Conservation (phyloP, 2,888 invertebrate genomes). For the Quadroppia sp. region DNA sequence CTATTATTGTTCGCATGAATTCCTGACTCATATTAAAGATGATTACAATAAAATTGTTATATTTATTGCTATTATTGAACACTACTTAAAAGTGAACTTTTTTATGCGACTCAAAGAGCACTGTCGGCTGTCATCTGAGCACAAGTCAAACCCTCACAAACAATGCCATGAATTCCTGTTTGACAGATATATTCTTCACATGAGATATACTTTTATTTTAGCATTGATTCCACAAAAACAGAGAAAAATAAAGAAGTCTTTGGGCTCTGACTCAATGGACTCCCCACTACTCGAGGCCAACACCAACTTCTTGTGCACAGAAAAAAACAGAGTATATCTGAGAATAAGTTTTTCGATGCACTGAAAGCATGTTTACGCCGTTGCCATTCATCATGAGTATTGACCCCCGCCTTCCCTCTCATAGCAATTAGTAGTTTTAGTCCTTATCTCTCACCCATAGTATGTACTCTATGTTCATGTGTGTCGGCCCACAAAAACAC, state of each 20-base stretch:
- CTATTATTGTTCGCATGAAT: no score
- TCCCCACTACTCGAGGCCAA: constrained; percentile 16
- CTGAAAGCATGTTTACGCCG: constrained; percentile 34
- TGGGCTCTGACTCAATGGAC: background rate
- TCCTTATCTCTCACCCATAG: constrained; percentile 33
- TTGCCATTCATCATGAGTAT: constrained; percentile 23
- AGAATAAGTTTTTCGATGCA: constrained; percentile 3
- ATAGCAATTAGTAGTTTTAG: constrained; percentile 36
- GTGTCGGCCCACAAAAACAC: constrained; percentile 27
- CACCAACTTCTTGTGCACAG: background rate
- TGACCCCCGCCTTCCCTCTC: constrained; percentile 37
- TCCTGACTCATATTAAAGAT: background rate
- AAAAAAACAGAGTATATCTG: background rate
- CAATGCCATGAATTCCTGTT: background rate
- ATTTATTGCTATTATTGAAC: background rate
- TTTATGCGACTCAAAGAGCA: no score
- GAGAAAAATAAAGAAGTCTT: background rate
- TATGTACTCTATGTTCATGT: background rate
- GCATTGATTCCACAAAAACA: background rate
- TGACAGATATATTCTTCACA: constrained; percentile 5
- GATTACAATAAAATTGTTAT: background rate
- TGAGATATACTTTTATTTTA: background rate
- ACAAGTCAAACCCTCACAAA: background rate
- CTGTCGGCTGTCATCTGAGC: no score
- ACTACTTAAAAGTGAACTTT: background rate